Base-by-base conservation (phyloP, 2,797 vertebrate species). In the Rhinoraja longicauda region DNA sequence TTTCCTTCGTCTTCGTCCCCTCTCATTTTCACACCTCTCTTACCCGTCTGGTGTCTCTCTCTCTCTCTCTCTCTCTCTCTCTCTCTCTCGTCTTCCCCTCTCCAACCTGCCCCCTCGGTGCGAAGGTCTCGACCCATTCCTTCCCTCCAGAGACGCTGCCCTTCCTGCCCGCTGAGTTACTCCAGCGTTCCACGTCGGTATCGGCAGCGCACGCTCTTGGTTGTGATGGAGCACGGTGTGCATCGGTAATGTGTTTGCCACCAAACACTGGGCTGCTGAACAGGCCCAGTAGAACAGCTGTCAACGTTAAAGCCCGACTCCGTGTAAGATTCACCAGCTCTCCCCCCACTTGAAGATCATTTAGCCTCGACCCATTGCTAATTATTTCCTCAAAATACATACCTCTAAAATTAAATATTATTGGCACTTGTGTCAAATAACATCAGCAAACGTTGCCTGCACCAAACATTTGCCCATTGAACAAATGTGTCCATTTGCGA, bases 401-500 rank as follows among this genome's bases (percentile, higher is more conserved):
- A 10, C 4, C 17, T 88, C 84, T 88, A 32, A 88, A 91, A 53
- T 21, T 45, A 72, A 91, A 73, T 91, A 91, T 91, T 91, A 32
- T 12, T 8, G 36, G 70, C 72, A 36, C 90, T 45, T 73, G 36
- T 2, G 19, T 45, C 24, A 64, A 91, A 29, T 73, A 72, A 53
- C 9, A 75, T 92, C 24, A 73, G 72, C 70, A 53, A 53, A 91
- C 10, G 73, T 53, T 1, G 13, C 72, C 91, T 73, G 67, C 21
- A 53, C 21, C 70, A 72, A 39, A 91, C 53, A 90, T 53, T 26
- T 29, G 24, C 12, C 67, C 19, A 10, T 91, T 73, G 26, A 72
- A 72, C 36, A 75, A 59, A 59, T 84, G 29, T 45, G 19, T 78
- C 17, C 32, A 26, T 84, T n/a, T 84, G 19, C 10, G 53, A 4